Base-by-base conservation (phyloP, 2,797 vertebrate genomes). In the Menidia menidia region DNA sequence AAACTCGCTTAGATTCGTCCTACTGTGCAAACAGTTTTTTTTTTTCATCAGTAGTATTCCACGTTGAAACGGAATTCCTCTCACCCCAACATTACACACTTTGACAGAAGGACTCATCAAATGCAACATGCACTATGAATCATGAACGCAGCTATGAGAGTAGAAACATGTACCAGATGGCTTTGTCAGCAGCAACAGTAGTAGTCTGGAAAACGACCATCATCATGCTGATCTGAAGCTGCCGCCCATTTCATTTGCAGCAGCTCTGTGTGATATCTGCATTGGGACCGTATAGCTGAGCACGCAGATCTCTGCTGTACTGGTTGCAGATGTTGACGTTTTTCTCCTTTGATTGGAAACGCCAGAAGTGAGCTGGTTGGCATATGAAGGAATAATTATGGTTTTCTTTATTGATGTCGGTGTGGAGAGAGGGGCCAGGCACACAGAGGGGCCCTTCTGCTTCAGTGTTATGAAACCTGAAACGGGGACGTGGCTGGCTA, bases 121-220 rank as follows among this genome's bases (percentile, higher is more conserved):
- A 41, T 45, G 13, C 44, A 60, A 47, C 60, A 56, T 50, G 47
- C 32, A 43, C 61, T 47, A 45, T 64, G 60, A 82, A 64, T 78
- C 71, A 71, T 30, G 19, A 63, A 47, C 19, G 43, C 14, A 59
- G 30, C 72, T 77, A 67, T 67, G 67, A 72, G 56, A 68, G 57
- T 43, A 71, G 67, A 54, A 83, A 75, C 73, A 63, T 44, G 75
- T 51, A 73, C 64, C 89, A 91, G 88, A 91, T 90, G 87, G 84
- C 68, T 68, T 52, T 56, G 82, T 87, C 77, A 84, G 80, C 71
- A 86, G 79, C 60, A 55, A 60, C 60, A 82, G 65, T 84, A 70
- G 61, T 75, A 67, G 71, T 33, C 73, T 81, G 84, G 82, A 88
- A 88, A 90, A 92, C 90, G 44, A 88, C 75, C 78, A 80, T 87